Conservation (phyloP, 2,113 vertebrate genomes). For the Rutilus rutilus region DNA sequence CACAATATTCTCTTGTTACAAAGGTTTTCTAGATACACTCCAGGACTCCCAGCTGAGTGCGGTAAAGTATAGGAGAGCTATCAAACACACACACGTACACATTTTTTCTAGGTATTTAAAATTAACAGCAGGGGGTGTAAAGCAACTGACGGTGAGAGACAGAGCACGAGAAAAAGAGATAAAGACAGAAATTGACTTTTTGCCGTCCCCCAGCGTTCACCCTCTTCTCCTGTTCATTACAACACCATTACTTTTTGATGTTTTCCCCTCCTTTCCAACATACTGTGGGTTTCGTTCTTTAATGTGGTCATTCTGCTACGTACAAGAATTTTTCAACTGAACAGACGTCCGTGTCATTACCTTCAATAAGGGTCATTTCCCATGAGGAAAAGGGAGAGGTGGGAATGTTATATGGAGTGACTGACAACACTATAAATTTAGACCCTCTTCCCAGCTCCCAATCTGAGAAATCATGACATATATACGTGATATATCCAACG, state of each 20-base stretch:
- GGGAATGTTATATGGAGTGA: constrained; percentile 12
- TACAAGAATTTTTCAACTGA: constrained; percentile 40
- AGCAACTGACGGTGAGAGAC: constrained; percentile 38
- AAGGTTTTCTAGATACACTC: constrained; percentile 36
- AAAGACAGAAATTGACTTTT: constrained; percentile 54
- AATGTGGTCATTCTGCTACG: constrained; percentile 47
- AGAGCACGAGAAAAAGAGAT: constrained; percentile 42
- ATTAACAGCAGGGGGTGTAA: constrained; percentile 49
- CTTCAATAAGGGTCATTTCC: constrained; percentile 55
- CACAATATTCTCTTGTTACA: constrained; percentile 23
- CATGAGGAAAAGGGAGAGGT: constrained; percentile 1
- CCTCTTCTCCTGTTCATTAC: constrained; percentile 50
- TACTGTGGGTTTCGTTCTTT: constrained; percentile 49
- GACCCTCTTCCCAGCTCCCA: background rate
- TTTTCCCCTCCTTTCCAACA: constrained; percentile 30
- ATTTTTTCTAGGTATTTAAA: constrained; percentile 54
- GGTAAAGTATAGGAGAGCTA: constrained; percentile 24
- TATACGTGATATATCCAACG: background rate
- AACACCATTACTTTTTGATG: constrained; percentile 44
- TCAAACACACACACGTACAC: constrained; percentile 25
- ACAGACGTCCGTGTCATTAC: constrained; percentile 51
- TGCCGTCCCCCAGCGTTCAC: constrained; percentile 27
- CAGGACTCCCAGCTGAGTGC: constrained; percentile 23
- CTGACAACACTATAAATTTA: background rate
- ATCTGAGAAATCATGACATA: background rate